Evolutionary conservation across 2,113 vertebrate genomes (phyloP).

Genomic region (Cheirogaleus medius): DNA sequence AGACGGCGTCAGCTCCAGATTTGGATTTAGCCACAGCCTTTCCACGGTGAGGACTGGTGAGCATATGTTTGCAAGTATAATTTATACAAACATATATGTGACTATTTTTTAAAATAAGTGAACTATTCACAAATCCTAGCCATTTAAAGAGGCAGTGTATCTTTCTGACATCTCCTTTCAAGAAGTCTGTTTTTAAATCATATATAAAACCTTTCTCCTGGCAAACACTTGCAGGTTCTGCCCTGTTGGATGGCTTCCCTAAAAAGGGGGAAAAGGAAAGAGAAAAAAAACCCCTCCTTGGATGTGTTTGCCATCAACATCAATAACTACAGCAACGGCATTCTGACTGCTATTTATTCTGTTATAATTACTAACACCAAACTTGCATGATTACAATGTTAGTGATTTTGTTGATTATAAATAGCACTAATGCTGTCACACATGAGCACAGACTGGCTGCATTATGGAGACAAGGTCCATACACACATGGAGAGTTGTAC

Average conservation of each 20-base stretch:
- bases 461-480: constrained; percentile 63
- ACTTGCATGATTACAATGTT: constrained; percentile 79
- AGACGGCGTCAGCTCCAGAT: background rate
- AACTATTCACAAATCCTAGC: constrained; percentile 83
- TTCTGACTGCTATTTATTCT: constrained; percentile 82
- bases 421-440: constrained; percentile 81
- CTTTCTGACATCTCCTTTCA: constrained; percentile 80
- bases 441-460: constrained; percentile 68
- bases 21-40: constrained; percentile 64
- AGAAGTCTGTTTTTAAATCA: constrained; percentile 82
- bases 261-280: background rate
- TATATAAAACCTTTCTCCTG: constrained; percentile 38
- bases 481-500: constrained; percentile 71
- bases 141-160: constrained; percentile 83
- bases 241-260: constrained; percentile 58
- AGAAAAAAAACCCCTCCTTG: constrained; percentile 19
- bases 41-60: constrained; percentile 68
- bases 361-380: constrained; percentile 82
- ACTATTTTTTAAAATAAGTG: constrained; percentile 82
- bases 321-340: constrained; percentile 74
- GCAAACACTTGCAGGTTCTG: constrained; percentile 68
- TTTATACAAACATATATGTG: constrained; percentile 81
- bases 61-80: constrained; percentile 51
- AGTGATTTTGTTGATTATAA: constrained; percentile 82
- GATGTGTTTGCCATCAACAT: constrained; percentile 77